Conservation (phyloP, 2,797 vertebrate genomes). For the Chlorospingus semifuscus region DNA sequence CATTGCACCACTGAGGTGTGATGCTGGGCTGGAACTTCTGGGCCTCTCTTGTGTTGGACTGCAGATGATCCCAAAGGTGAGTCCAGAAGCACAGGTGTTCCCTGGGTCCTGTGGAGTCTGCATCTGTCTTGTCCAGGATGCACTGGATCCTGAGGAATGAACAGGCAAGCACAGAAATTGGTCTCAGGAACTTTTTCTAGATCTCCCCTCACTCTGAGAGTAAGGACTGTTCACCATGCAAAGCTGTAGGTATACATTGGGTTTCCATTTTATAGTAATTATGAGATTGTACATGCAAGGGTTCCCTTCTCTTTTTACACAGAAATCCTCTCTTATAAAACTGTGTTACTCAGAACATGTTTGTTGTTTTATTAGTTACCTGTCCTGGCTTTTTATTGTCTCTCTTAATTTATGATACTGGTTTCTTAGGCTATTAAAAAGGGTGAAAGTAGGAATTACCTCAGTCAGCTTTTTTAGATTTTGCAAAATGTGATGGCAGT, state of each 20-base stretch:
- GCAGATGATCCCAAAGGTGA: background rate
- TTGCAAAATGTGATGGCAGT: background rate
- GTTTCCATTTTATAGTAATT: background rate
- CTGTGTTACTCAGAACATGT: background rate
- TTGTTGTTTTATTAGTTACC: background rate
- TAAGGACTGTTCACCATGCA: background rate
- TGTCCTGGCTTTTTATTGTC: background rate
- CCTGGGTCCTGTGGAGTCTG: background rate
- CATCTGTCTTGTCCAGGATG: background rate
- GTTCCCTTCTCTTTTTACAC: background rate
- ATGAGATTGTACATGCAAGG: background rate
- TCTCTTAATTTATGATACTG: background rate
- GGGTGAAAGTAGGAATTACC: background rate
- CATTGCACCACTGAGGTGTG: background rate
- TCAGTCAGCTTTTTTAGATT: background rate
- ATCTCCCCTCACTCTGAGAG: background rate
- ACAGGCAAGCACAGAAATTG: background rate
- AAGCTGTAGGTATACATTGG: background rate
- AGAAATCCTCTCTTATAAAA: background rate
- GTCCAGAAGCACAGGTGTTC: background rate
- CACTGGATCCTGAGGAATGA: background rate
- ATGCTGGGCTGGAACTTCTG: background rate
- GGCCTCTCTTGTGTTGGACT: background rate
- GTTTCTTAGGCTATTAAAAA: background rate
- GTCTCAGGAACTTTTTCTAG: background rate